Base-by-base conservation (phyloP, 1,140 invertebrate genomes). In the Phortica variegata region DNA sequence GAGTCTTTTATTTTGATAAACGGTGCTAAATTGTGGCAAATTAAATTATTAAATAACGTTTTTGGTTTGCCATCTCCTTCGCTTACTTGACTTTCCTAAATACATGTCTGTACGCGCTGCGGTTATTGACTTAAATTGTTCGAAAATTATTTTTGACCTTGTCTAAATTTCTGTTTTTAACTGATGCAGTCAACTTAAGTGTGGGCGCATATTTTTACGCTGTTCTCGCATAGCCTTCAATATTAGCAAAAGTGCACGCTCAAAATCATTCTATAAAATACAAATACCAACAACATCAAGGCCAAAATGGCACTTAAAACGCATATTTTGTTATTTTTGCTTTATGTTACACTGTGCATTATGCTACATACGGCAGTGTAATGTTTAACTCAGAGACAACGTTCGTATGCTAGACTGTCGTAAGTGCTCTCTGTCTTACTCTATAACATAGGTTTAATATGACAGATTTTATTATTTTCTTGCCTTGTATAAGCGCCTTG, bases 1-100 rank as follows among this genome's bases (percentile, higher is more conserved):
- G 32, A 8, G 36, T 17, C 3, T 60, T 52, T 18, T 60, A 58
- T 63, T 68, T 63, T 68, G 66, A 71, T 71, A 71, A 71, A 71
- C 66, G 66, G 38, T 71, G 62, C 62, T 71, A 71, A 71, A 71
- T 71, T 71, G 66, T 71, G 60, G 68, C 66, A 71, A 71, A 71
- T 71, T 71, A 71, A 72, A 71, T 71, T 71, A 71, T 71, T 71
- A 71, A 70, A 68, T 49, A 54, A 61, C 63, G 69, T 68, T 68
- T 38, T 38, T 18, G 36, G 6, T 38, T 57, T 62, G 46, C 39
- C 36, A 47, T 62, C 44, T 54, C 56, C 49, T 55, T 56, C 47
- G 26, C 26, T n/a, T 17, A 21, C 16, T 23, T 16, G 45, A 43
- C 41, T 54, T 47, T 21, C 43, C n/a, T n/a, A n/a, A n/a, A n/a